Evolutionary conservation across 2,888 invertebrate genomes (phyloP).

Genomic region (Gandaritis pyraliata): DNA sequence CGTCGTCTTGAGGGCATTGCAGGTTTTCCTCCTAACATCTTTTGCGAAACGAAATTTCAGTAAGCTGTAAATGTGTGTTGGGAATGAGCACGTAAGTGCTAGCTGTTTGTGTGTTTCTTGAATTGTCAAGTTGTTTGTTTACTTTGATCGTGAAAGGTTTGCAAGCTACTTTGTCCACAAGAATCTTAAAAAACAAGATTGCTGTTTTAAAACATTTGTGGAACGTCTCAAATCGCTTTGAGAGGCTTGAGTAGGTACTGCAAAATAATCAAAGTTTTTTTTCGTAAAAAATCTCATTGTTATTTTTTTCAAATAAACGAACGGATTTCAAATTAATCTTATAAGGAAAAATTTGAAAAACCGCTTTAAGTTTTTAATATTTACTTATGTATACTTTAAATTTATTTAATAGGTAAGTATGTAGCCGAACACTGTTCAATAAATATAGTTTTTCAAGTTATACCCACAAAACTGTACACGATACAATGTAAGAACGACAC

Average conservation of each 20-base stretch:
- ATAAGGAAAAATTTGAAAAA: no score
- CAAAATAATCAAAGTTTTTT: neutral
- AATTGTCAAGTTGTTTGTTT: conserved; percentile 28
- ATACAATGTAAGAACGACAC: conserved; percentile 51
- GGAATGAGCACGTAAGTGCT: conserved; percentile 31
- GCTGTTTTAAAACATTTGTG: conserved; percentile 17
- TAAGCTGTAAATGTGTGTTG: conserved; percentile 32
- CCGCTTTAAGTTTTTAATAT: no score
- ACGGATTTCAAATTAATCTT: neutral
- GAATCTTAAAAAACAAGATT: conserved; percentile 16
- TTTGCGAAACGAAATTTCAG: conserved; percentile 30
- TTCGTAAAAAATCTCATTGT: neutral
- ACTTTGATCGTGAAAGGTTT: conserved; percentile 24
- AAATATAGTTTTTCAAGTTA: conserved; percentile 36
- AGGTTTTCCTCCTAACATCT: conserved; percentile 32
- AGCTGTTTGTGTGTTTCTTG: conserved; percentile 28
- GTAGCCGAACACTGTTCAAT: conserved; percentile 10
- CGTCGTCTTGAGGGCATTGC: conserved; percentile 31
- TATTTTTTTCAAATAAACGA: neutral
- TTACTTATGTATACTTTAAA: no score
- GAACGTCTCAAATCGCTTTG: neutral
- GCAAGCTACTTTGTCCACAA: conserved; percentile 12
- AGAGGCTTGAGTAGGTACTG: neutral
- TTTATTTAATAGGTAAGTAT: no score
- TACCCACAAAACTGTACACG: conserved; percentile 39